Evolutionary conservation across 2,113 vertebrate species (phyloP), one percentile per base, ranked within the genome.

Genomic region (Thermophis baileyi): DNA sequence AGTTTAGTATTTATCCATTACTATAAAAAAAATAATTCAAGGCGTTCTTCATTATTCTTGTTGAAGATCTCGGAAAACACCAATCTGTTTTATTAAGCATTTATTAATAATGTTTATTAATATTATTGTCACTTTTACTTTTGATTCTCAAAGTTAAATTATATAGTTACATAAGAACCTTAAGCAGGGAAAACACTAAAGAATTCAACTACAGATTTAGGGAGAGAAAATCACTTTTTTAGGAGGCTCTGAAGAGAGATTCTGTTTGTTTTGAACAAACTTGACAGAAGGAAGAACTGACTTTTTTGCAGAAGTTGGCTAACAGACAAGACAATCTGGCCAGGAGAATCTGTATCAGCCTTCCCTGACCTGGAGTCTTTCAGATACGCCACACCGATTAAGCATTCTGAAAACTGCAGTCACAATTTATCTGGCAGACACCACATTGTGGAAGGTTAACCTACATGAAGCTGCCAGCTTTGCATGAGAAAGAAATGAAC

Each of bases 1-100:
- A 0, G 0, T 85, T 95, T 95, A 96, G 94, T 94, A 49, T 96
- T 95, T 95, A 12, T 57, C 92, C 85, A 90, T 94, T 91, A 53
- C 90, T 95, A 95, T 94, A 93, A 89, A 94, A 24, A n/a, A 47
- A 47, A 47, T 16, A 60, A 90, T 22, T 44, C 60, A 55, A 85
- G 25, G 12, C 35, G 10, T 55, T 55, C 51, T 89, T 55, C 27
- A 40, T 24, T 8, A 49, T 85, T 93, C 69, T 54, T 57, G 88
- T 35, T 57, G 44, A 85, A 92, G 54, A 89, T 55, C 50, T 55
- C 18, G 11, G 25, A 92, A 35, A 44, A 18, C 51, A 46, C 6
- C 47, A 20, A 46, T 51, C 22, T 8, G 27, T 86, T 4, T 14
- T 47, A 44, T n/a, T 90, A 81, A 40, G 9, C 18, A 22, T 40